Evolutionary conservation across 1,140 invertebrate genomes (phyloP), one percentile per base, ranked within the genome.

Genomic region (Polyergus mexicanus): DNA sequence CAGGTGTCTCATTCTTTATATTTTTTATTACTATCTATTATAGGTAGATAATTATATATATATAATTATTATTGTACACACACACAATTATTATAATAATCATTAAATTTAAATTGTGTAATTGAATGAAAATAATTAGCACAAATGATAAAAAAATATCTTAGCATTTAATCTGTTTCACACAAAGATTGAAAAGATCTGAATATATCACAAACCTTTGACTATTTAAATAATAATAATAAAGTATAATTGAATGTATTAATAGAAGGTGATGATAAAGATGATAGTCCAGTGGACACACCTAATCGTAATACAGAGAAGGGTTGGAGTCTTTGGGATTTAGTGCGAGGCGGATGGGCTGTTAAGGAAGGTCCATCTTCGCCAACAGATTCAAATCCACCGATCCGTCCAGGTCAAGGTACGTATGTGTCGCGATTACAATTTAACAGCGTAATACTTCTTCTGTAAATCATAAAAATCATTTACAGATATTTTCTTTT

Each of bases 311-410:
- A 90, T 85, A 83, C 90, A 74, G 95, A 95, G 32, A 95, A 94
- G 88, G 93, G 95, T 13, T 96, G 95, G 95, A 95, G 95, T 75
- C 89, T 96, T 54, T 96, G 95, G 95, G 95, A 94, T 63, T 92
- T 96, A 58, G 94, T 96, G n/a, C 90, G 95, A 87, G 93, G 92
- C 32, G 94, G 94, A 16, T 95, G 95, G 94, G 95, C 94, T 85
- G 92, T 88, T 16, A 95, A 94, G 77, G 95, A 95, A 87, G 95
- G 92, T 58, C 88, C 92, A 6, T 91, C 92, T 41, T 94, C 94
- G 5, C 94, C 95, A 3, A 93, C 94, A 68, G 94, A 95, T 25
- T 89, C 92, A 54, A 95, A 94, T 92, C 93, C 94, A 38, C 91
- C 93, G 68, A 93, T 95, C 86, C 93, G 92, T 92, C 94, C 94